Evolutionary conservation across 2,797 vertebrate species (phyloP).

Genomic region (Liasis olivaceus): DNA sequence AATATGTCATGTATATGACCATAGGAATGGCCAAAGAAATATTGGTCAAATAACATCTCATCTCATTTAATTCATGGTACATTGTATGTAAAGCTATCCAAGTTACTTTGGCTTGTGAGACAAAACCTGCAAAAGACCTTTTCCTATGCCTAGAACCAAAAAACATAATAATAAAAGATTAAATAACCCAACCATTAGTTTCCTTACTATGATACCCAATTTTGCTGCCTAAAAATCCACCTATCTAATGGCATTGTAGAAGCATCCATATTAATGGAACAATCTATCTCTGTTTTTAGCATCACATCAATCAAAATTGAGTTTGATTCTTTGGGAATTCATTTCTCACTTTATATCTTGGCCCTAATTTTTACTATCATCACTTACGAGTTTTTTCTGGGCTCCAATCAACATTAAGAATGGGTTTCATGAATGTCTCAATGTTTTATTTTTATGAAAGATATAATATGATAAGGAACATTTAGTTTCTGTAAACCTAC

Average conservation of each 20-base stretch:
- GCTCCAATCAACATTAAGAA: constrained; percentile 3
- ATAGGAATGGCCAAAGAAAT: background rate
- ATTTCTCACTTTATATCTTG: constrained; percentile 10
- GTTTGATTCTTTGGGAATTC: background rate
- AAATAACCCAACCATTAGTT: background rate
- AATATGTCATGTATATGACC: no score
- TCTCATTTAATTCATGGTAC: background rate
- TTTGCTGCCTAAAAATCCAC: background rate
- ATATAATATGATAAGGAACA: background rate
- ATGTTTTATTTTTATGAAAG: constrained; percentile 17
- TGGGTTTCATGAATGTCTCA: background rate
- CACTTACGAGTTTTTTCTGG: background rate
- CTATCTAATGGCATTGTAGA: background rate
- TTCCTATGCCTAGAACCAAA: background rate
- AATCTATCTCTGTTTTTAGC: background rate
- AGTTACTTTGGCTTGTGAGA: background rate
- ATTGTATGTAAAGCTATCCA: background rate
- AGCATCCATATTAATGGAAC: background rate
- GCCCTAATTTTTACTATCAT: background rate
- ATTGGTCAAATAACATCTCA: background rate
- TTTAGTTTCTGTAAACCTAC: background rate
- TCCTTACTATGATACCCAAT: background rate
- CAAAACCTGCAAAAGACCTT: background rate
- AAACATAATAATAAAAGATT: background rate
- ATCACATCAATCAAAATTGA: background rate